phyloP scores from a whole-genome alignment of 2,888 invertebrate genomes.

The Sphecodes monilicornis region DNA sequence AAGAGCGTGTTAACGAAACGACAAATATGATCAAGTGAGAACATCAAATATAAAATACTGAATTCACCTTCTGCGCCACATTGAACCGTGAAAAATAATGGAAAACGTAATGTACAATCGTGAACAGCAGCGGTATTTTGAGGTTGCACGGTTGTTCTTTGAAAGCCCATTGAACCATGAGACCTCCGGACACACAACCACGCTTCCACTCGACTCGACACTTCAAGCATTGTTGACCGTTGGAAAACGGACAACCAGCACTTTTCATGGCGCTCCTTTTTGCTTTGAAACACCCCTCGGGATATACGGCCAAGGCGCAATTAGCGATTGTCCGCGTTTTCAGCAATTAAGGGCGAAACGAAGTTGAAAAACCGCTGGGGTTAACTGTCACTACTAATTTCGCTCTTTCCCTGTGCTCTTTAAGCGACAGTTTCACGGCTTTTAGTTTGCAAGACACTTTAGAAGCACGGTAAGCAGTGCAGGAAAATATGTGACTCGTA shows the following conservation, averaged over 20 bases:
- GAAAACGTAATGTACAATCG: neutral
- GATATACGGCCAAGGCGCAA: slow-evolving; percentile 45
- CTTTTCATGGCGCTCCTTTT: slow-evolving; percentile 43
- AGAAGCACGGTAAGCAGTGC: neutral
- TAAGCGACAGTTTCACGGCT: slow-evolving; percentile 17
- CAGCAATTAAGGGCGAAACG: slow-evolving; percentile 52
- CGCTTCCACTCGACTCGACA: slow-evolving; percentile 54
- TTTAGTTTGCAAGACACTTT: slow-evolving; percentile 31
- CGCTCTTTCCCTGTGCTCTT: slow-evolving; percentile 10
- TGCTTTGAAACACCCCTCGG: slow-evolving; percentile 28
- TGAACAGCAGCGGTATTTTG: slow-evolving; percentile 34
- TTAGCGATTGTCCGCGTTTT: slow-evolving; percentile 57
- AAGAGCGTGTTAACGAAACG: neutral
- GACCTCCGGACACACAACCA: slow-evolving; percentile 32
- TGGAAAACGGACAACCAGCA: slow-evolving; percentile 46
- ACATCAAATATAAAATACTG: neutral
- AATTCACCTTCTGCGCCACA: neutral
- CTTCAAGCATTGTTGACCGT: slow-evolving; percentile 57
- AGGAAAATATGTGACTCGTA: neutral
- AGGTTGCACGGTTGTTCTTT: slow-evolving; percentile 47
- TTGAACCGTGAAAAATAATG: neutral
- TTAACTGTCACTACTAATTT: slow-evolving; percentile 37
- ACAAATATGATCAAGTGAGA: neutral
- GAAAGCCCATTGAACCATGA: slow-evolving; percentile 54
- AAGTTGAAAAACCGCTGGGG: slow-evolving; percentile 45